A percentile compares a stretch with the other conserved stretches of the same genome.
phyloP scores from a whole-genome alignment of 2,888 invertebrate species.

The Cephus spinipes region DNA sequence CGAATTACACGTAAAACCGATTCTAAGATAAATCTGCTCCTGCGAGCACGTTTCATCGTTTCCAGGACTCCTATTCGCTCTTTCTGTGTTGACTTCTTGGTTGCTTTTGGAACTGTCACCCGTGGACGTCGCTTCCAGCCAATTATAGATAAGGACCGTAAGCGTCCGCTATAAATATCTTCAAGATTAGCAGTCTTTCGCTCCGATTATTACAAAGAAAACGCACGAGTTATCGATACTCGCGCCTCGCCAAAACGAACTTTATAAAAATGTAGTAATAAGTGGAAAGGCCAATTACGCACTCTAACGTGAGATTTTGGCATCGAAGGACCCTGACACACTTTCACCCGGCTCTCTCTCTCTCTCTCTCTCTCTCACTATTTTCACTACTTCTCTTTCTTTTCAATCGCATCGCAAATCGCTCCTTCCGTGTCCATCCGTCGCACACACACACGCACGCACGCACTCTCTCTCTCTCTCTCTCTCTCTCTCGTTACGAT shows the following conservation, averaged over 20 bases:
- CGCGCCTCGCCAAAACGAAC: not conserved
- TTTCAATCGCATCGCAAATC: no score
- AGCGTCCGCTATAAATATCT: constrained; percentile 2
- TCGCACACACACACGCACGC: not conserved
- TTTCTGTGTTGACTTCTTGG: no score
- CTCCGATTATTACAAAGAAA: constrained; percentile 4
- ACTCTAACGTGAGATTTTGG: not conserved
- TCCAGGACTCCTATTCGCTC: no score
- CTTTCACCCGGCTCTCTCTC: not conserved
- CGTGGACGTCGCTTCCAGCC: not conserved
- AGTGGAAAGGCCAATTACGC: constrained; percentile 1
- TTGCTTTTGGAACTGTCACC: no score
- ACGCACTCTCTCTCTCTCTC: no score
- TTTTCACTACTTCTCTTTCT: not conserved
- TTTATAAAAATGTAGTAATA: not conserved
- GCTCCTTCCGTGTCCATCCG: not conserved
- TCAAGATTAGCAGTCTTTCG: constrained; percentile 4
- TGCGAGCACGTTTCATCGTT: no score
- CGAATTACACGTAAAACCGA: no score
- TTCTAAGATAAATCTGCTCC: no score
- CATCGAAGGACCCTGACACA: constrained; percentile 6
- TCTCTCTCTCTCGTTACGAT: no score
- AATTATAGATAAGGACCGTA: constrained; percentile 3
- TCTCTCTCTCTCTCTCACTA: not conserved
- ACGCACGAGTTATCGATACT: not conserved